These are phyloP conservation scores for Galemys pyrenaicus DNA, from an alignment of 2,113 vertebrate species.

Conservation along the genomic window DNA sequence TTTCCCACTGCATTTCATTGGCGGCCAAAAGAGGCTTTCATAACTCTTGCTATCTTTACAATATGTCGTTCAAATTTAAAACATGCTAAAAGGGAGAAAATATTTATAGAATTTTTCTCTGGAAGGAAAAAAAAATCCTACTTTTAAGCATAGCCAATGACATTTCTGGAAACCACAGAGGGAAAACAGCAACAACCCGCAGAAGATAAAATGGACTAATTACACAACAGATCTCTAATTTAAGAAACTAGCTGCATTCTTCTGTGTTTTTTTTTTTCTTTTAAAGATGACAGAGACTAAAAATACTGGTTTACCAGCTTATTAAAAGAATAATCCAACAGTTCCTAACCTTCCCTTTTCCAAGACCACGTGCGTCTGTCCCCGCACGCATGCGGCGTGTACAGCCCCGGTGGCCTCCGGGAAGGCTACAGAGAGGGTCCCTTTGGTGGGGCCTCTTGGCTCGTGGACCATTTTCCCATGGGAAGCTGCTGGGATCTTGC, in stretches of 20 bases:
- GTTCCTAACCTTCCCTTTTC: slow-evolving; percentile 40
- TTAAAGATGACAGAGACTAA: slow-evolving; percentile 74
- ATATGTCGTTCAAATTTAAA: slow-evolving; percentile 81
- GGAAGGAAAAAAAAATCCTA: slow-evolving; percentile 65
- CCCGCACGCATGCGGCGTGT: background rate
- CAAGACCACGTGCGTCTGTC: background rate
- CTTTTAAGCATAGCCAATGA: slow-evolving; percentile 80
- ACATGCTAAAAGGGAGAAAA: slow-evolving; percentile 78
- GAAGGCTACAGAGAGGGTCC: background rate
- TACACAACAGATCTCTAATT: slow-evolving; percentile 76
- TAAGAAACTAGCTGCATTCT: slow-evolving; percentile 79
- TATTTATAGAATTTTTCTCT: slow-evolving; percentile 80
- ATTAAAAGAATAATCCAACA: slow-evolving; percentile 56
- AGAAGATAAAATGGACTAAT: slow-evolving; percentile 67
- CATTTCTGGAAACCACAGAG: slow-evolving; percentile 81
- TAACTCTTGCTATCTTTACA: slow-evolving; percentile 80
- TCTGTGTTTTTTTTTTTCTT: slow-evolving; percentile 60
- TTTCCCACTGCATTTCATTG: slow-evolving; percentile 79
- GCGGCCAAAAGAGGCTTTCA: slow-evolving; percentile 80
- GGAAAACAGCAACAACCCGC: slow-evolving; percentile 76
- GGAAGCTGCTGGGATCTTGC: slow-evolving; percentile 67
- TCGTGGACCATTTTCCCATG: slow-evolving; percentile 69
- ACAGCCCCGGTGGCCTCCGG: background rate
- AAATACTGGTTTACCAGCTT: slow-evolving; percentile 69
- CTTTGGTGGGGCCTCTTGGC: slow-evolving; percentile 55